phyloP scores from a whole-genome alignment of 2,888 invertebrate species.

The Ganaspis brasiliensis region DNA sequence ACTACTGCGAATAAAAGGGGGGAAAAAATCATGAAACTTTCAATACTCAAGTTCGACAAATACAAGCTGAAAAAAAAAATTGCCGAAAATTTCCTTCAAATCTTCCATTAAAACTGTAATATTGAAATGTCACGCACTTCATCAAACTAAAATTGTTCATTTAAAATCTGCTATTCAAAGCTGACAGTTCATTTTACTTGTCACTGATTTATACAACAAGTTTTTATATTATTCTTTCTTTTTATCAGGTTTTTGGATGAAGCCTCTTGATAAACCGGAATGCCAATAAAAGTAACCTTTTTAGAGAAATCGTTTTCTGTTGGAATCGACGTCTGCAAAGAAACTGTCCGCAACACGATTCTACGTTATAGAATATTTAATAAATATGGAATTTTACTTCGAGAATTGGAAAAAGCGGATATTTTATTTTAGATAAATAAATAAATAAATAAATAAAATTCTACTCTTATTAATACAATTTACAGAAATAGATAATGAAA shows the following conservation, averaged over 20 bases:
- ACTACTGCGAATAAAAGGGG: not conserved
- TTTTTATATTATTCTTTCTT: not conserved
- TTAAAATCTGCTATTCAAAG: not conserved
- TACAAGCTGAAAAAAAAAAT: not conserved
- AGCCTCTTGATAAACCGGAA: not conserved
- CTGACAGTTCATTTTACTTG: conserved; percentile 9
- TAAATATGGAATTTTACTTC: not conserved
- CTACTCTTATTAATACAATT: too few relatives aligned
- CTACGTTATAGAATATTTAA: not conserved
- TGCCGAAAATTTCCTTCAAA: conserved; percentile 7
- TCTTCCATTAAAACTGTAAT: not conserved
- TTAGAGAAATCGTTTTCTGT: not conserved
- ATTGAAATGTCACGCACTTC: not conserved
- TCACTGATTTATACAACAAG: not conserved
- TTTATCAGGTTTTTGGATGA: not conserved
- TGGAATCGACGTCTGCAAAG: conserved; percentile 5
- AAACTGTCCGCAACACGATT: not conserved
- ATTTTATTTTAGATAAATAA: too few relatives aligned
- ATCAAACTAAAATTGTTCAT: not conserved
- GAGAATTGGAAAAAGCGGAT: not conserved
- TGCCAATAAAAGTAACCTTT: conserved; percentile 25
- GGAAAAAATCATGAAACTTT: conserved; percentile 3
- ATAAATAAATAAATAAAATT: too few relatives aligned
- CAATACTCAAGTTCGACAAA: conserved; percentile 29
- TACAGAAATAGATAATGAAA: too few relatives aligned